Evolutionary conservation across 37 sponge, comb jelly and placozoan species (phyloP), one percentile per base, ranked within the genome.

Genomic region (Halisarca cf. caerulea): DNA sequence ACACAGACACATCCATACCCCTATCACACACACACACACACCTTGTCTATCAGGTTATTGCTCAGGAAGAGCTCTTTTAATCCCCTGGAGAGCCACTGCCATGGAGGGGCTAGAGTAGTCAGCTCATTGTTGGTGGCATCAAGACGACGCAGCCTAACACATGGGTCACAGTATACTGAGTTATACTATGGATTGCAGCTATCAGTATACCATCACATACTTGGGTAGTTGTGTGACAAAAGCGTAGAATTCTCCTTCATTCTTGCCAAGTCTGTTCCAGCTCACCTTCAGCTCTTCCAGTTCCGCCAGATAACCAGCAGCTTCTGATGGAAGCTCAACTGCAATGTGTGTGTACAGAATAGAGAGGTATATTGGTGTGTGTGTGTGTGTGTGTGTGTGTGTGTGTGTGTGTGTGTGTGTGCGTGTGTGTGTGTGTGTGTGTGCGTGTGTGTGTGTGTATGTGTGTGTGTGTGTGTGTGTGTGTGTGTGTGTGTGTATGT

Each of bases 81-180:
- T 27, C 85, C 88, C 23, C 78, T 54, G 2, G 93, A 93, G 66
- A 58, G 58, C 93, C 93, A 93, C 25, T 72, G 64, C 62, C 36
- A 84, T 4, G 93, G 93, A 68, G 88, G 80, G 32, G 90, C 87
- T n/a, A 93, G 73, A 20, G 82, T 47, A 3, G 79, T 18, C 59
- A 93, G 86, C n/a, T 66, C 88, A 82, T 93, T 93, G 35, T 87
- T 78, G 59, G 84, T 87, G 18, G 90, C 88, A 82, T 89, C 88
- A 45, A 93, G 79, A 9, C 14, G 23, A 35, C 69, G 89, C 1
- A 92, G 43, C 34, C 93, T 88, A 59, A 0, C 17, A 32, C 51
- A 47, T 14, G n/a, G 11, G 11, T 11, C 6, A 47, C 11, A 47
- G 51, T 47, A 47, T 47, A 47, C 51, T 47, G 51, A 47, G 25